Base-by-base conservation (phyloP, 1,140 invertebrate genomes). In the Danaus melanippus region DNA sequence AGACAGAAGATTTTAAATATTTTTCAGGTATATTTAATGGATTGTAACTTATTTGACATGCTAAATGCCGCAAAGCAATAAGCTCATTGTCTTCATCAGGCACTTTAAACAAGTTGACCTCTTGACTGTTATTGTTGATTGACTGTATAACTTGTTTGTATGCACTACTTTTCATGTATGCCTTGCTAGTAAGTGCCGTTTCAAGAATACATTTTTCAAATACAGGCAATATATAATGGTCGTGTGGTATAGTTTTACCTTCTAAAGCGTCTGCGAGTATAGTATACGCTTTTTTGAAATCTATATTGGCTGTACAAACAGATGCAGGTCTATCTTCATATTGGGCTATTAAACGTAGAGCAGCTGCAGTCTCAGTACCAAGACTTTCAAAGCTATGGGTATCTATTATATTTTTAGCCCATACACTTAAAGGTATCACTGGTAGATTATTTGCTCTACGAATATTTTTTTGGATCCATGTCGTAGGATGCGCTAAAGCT, bases 201-300 rank as follows among this genome's bases (percentile, higher is more conserved):
- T 84, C 82, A 54, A 74, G 41, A 41, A 84, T 61, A 67, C 79
- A 78, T 58, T 74, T 80, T 12, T 79, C 67, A 17, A 85, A 41
- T 12, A 81, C 44, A 40, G 65, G 11, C 49, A 55, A 53, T 8
- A 66, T 58, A 10, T 59, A 47, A 44, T 65, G 63, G 57, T 84
- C 68, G 46, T 74, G 56, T 43, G 50, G 46, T 12, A 84, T 47
- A 55, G 65, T 11, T 69, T 80, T 84, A 2, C 80, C 82, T 67
- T 85, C 82, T 47, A 84, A 67, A 10, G 80, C 79, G 71, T 84
- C 83, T n/a, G 79, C 79, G 49, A 85, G 46, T 42, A 67, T 59
- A 53, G 71, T 58, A 58, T 84, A 84, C 21, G 77, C 50, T 45
- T 69, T 69, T 58, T 57, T 69, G 52, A 84, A 81, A 69, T 84